Conservation (phyloP, 2,888 invertebrate species). For the Ophonus ardosiacus region DNA sequence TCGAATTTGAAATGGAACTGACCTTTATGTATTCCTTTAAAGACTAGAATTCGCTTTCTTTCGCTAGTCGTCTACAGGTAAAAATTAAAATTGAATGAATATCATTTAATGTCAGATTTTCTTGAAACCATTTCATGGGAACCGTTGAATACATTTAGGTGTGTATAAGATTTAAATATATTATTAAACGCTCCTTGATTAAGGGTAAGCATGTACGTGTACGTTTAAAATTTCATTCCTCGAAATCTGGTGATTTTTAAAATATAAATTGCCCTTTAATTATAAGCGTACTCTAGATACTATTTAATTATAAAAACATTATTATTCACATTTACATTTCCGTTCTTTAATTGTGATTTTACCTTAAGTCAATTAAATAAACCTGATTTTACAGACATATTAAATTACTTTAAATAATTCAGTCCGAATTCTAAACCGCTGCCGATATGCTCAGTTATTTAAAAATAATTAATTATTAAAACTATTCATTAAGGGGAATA, state of each 20-base stretch:
- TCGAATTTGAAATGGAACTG: too few species aligned
- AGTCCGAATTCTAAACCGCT: not conserved
- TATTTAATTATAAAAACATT: constrained; percentile 23
- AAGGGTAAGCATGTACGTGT: not conserved
- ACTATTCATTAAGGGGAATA: not conserved
- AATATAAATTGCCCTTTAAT: not conserved
- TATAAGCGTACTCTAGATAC: not conserved
- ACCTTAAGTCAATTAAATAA: constrained; percentile 1
- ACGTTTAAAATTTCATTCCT: not conserved
- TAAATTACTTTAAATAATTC: not conserved
- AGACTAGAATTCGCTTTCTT: too few species aligned
- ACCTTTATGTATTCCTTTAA: too few species aligned
- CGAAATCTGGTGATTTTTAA: not conserved
- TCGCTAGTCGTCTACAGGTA: too few species aligned
- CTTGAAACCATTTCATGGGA: not conserved
- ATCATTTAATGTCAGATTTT: too few species aligned
- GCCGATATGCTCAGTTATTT: not conserved
- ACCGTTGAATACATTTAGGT: not conserved
- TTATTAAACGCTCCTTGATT: not conserved
- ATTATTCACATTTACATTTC: constrained; percentile 29
- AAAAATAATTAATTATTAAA: not conserved
- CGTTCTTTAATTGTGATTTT: constrained; percentile 24
- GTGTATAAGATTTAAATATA: not conserved
- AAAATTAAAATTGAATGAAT: too few species aligned
- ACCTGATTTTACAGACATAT: not conserved